phyloP scores from a whole-genome alignment of 2,888 invertebrate species.

The Griposia aprilina region DNA sequence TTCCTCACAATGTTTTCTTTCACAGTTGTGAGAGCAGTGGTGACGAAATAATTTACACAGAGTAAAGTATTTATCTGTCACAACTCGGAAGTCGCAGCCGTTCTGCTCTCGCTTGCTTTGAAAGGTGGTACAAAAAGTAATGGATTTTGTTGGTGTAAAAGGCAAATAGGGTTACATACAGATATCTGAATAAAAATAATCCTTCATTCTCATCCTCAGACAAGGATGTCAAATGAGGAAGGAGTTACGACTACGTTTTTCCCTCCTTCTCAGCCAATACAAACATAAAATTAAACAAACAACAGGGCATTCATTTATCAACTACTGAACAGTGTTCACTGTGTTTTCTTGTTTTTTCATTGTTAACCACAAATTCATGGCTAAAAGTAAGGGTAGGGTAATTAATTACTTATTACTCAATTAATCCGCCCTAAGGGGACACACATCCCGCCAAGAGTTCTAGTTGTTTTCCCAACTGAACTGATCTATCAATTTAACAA shows the following conservation, averaged over 20 bases:
- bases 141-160: not conserved
- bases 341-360: not conserved
- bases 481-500: not conserved
- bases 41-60: no score
- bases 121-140: not conserved
- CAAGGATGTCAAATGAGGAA: conserved; percentile 2
- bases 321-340: not conserved
- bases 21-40: no score
- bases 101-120: not conserved
- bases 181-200: not conserved
- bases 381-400: not conserved
- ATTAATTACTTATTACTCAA: not conserved
- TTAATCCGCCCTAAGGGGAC: not conserved
- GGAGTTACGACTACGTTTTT: not conserved
- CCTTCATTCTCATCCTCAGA: not conserved
- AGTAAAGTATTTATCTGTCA: no score
- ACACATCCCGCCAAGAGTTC: no score
- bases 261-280: not conserved
- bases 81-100: no score
- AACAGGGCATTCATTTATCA: not conserved
- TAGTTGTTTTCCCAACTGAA: no score
- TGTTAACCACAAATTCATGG: not conserved
- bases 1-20: no score
- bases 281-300: not conserved
- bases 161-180: not conserved